Percentiles rank a stretch among this genome's conserved stretches.
Evolutionary conservation across 2,113 vertebrate genomes (phyloP).

Genomic region (Cranoglanis bouderius): DNA sequence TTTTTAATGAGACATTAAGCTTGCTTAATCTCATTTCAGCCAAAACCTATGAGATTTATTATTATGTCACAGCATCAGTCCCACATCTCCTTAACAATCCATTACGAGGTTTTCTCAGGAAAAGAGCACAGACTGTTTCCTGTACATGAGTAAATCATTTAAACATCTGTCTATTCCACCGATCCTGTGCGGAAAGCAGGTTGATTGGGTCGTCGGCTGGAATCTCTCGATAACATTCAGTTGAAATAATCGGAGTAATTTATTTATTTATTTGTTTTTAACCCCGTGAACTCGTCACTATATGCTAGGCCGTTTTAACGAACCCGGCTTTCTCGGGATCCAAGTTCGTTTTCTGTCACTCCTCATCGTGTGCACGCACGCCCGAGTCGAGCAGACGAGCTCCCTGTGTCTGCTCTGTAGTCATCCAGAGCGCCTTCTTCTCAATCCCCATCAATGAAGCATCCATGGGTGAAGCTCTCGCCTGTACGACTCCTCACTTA

Average conservation of each 20-base stretch:
- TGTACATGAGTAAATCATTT: neutral
- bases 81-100: neutral
- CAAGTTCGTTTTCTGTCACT: constrained; percentile 21
- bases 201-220: neutral
- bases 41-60: neutral
- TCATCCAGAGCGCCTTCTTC: constrained; percentile 36
- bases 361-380: constrained; percentile 19
- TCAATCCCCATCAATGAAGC: constrained; percentile 47
- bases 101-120: neutral
- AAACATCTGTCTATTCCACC: neutral
- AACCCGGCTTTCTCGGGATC: neutral
- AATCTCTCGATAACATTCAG: neutral
- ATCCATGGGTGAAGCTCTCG: constrained; percentile 50
- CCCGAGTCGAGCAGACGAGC: constrained; percentile 20
- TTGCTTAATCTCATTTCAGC: neutral
- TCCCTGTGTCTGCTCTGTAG: constrained; percentile 37
- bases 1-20: no score
- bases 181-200: neutral
- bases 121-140: neutral
- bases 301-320: neutral
- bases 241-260: neutral
- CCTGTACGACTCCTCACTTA: constrained; percentile 45
- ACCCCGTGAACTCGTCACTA: neutral
- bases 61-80: neutral
- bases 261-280: neutral